These are phyloP conservation scores for Drosophila ambigua DNA, from an alignment of 1,140 invertebrate genomes.

Conservation along the genomic window DNA sequence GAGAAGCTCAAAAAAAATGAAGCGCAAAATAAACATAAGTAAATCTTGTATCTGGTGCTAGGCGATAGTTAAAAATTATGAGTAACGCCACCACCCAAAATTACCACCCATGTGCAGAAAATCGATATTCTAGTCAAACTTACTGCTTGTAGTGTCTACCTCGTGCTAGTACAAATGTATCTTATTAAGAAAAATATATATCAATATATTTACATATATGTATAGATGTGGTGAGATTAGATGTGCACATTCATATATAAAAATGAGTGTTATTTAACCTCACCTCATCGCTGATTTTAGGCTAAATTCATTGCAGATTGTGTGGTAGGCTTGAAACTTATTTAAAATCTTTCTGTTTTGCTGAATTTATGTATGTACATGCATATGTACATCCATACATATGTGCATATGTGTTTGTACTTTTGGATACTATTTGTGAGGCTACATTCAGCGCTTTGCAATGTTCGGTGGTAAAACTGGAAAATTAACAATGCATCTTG, in stretches of 20 bases:
- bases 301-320: neutral
- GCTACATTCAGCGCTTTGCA: constrained; percentile 19
- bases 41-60: too few species aligned
- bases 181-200: too few species aligned
- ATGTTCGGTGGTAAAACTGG: constrained; percentile 90
- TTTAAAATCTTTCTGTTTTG: neutral
- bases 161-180: neutral
- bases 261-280: too few species aligned
- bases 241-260: too few species aligned
- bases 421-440: neutral
- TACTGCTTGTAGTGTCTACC: constrained; percentile 30
- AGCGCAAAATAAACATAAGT: too few species aligned
- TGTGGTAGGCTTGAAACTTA: neutral
- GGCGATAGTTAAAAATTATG: too few species aligned
- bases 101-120: constrained; percentile 55
- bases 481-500: constrained; percentile 93
- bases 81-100: constrained; percentile 44
- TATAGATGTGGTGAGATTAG: too few species aligned
- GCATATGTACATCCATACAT: neutral
- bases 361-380: neutral
- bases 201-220: too few species aligned
- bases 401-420: neutral
- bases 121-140: constrained; percentile 63
- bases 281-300: neutral
- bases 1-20: too few species aligned